Percentiles rank a stretch among this genome's conserved stretches.
Conservation (phyloP, 2,113 vertebrate genomes). For the Barnardius zonarius region DNA sequence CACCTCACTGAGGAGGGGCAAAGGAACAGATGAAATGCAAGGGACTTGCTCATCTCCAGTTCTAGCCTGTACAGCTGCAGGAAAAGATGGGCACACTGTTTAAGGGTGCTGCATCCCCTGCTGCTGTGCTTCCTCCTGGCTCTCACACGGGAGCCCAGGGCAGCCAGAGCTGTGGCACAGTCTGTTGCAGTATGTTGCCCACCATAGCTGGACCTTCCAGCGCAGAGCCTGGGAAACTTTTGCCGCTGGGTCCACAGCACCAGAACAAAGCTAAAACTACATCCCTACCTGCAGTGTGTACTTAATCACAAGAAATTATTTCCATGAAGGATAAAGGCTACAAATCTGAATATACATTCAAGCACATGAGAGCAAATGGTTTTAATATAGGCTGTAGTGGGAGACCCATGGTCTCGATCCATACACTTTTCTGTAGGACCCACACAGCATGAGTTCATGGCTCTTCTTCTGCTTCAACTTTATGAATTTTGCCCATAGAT, state of each 20-base stretch:
- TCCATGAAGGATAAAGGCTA: background rate
- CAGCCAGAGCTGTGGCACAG: background rate
- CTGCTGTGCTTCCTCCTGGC: background rate
- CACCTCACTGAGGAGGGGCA: background rate
- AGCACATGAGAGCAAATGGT: background rate
- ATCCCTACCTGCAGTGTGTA: background rate
- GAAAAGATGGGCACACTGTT: background rate
- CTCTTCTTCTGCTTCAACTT: constrained; percentile 30
- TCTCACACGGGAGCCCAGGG: background rate
- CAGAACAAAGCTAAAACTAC: background rate
- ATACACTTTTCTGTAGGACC: accelerated
- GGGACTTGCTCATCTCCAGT: background rate
- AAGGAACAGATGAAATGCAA: background rate
- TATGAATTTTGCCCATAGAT: constrained; percentile 58
- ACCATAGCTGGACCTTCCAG: accelerated
- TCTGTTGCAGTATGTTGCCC: background rate
- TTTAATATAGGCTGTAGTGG: background rate
- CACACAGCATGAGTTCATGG: background rate
- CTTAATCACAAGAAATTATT: background rate
- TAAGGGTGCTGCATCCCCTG: accelerated
- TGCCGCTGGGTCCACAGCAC: background rate
- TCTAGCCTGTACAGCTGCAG: background rate
- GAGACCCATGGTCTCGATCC: accelerated
- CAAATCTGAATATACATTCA: background rate
- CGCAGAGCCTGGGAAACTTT: background rate